A percentile compares a stretch with the other conserved stretches of the same genome.
Evolutionary conservation across 2,888 invertebrate genomes (phyloP).

Genomic region (Lordiphosa fenestrarum): DNA sequence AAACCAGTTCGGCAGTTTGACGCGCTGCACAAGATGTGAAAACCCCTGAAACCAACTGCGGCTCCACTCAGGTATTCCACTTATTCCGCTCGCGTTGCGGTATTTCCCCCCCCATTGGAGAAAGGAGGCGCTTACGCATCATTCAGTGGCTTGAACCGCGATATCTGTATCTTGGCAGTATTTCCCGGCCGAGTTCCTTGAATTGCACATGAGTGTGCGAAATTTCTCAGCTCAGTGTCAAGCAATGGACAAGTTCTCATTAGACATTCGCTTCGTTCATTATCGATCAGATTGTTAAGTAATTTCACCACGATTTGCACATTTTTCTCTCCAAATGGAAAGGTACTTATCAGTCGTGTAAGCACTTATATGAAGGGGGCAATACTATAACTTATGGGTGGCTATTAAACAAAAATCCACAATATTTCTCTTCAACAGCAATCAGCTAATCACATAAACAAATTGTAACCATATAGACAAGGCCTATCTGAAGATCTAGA

Average conservation of each 20-base stretch:
- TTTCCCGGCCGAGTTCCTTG: conserved; percentile 1
- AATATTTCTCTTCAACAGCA: background rate
- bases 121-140: conserved; percentile 12
- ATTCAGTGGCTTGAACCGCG: background rate
- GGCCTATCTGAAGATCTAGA: conserved; percentile 1
- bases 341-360: background rate
- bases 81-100: background rate
- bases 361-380: conserved; percentile 19
- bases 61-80: background rate
- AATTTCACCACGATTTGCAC: conserved; percentile 6
- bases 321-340: background rate
- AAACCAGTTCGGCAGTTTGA: conserved; percentile 3
- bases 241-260: too few species aligned
- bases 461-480: conserved; percentile 8
- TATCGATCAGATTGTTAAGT: background rate
- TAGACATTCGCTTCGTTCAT: background rate
- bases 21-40: conserved; percentile 1
- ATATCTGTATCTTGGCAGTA: conserved; percentile 1
- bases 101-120: conserved; percentile 1
- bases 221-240: too few species aligned
- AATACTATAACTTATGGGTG: conserved; percentile 34
- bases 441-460: background rate
- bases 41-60: background rate
- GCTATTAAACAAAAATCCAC: conserved; percentile 23
- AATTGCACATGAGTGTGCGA: conserved; percentile 1